Percentiles rank a stretch among this genome's conserved stretches.
Evolutionary conservation across 2,113 vertebrate genomes (phyloP).

Genomic region (Spea multiplicata): DNA sequence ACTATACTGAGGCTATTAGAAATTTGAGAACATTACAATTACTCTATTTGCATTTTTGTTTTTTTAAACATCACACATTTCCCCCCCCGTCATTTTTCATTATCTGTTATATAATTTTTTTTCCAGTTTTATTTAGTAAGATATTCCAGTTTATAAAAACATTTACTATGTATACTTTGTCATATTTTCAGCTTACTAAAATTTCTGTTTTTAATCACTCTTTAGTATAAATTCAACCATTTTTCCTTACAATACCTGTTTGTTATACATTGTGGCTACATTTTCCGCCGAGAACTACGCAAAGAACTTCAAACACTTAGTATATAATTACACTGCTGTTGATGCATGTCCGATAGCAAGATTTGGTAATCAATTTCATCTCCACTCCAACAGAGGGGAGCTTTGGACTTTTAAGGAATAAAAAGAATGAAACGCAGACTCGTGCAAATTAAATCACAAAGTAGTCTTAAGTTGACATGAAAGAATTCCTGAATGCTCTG

Average conservation of each 20-base stretch:
- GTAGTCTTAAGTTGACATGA: constrained; percentile 28
- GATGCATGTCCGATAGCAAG: constrained; percentile 21
- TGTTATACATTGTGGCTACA: not conserved
- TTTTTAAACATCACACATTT: not conserved
- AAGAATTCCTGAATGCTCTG: constrained; percentile 6
- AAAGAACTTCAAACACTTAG: constrained; percentile 21
- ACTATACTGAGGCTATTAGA: no score
- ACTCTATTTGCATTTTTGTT: no score
- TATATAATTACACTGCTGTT: constrained; percentile 16
- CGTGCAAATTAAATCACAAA: constrained; percentile 33
- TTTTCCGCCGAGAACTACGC: not conserved
- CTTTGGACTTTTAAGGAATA: constrained; percentile 7
- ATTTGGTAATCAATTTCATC: constrained; percentile 33
- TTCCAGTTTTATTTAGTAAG: not conserved
- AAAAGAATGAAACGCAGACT: constrained; percentile 2
- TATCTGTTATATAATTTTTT: not conserved
- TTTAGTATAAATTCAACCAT: not conserved
- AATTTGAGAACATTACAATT: no score
- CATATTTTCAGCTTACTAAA: no score
- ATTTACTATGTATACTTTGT: no score
- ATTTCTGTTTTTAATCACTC: no score
- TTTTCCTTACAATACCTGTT: not conserved
- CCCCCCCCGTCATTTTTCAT: not conserved
- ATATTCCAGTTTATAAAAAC: no score
- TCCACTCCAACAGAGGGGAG: not conserved